Conservation (phyloP, 2,888 invertebrate species). For the Eumerus sabulonum region DNA sequence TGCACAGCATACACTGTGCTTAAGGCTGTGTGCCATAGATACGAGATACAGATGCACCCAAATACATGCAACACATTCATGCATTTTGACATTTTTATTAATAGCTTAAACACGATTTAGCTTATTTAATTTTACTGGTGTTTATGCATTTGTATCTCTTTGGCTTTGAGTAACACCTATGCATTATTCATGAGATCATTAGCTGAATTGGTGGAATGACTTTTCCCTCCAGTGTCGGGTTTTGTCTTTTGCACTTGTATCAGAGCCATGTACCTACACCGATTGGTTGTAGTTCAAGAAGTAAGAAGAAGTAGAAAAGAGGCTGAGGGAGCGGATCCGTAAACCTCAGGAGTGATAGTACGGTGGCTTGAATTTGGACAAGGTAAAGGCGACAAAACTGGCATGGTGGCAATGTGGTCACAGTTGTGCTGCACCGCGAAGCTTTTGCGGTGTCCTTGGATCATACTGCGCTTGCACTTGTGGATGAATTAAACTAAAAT, state of each 20-base stretch:
- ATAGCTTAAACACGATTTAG: conserved; percentile 65
- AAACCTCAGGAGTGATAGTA: background rate
- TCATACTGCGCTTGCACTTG: conserved; percentile 51
- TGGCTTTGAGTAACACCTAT: conserved; percentile 48
- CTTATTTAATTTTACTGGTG: conserved; percentile 64
- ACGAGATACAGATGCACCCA: background rate
- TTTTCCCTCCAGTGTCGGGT: conserved; percentile 18
- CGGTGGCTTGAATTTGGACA: conserved; percentile 26
- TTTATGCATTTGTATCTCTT: conserved; percentile 63
- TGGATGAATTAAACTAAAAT: conserved; percentile 45
- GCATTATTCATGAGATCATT: conserved; percentile 63
- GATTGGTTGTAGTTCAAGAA: conserved; percentile 16
- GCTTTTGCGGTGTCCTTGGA: conserved; percentile 60
- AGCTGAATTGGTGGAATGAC: conserved; percentile 47
- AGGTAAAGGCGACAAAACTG: conserved; percentile 47
- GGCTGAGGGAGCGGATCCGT: conserved; percentile 1
- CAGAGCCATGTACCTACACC: conserved; percentile 8
- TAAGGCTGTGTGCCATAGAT: too few species aligned
- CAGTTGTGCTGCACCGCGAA: too few species aligned
- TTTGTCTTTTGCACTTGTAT: conserved; percentile 22
- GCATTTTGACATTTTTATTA: conserved; percentile 63
- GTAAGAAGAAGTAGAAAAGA: conserved; percentile 5
- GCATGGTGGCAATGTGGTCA: too few species aligned
- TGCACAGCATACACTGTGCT: background rate
- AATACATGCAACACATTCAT: conserved; percentile 15